phyloP scores from a whole-genome alignment of 1,140 invertebrate species.

The Nautilus pompilius region DNA sequence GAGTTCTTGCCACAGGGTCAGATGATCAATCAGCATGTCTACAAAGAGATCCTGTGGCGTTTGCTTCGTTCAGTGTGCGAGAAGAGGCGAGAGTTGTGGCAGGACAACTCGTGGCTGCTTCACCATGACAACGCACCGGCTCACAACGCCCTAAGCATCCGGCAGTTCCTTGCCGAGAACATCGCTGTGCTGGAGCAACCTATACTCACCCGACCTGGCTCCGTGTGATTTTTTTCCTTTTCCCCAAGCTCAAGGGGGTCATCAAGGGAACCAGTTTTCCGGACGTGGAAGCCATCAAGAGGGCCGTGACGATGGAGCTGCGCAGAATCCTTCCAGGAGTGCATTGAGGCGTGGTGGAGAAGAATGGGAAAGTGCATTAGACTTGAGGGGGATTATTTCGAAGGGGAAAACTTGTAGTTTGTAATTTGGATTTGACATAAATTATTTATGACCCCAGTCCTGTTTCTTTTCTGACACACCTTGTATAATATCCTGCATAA shows the following conservation, averaged over 20 bases:
- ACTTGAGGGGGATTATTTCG: neutral
- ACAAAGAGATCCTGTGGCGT: too few relatives aligned
- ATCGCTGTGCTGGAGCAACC: neutral
- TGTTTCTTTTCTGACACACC: too few relatives aligned
- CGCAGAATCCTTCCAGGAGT: neutral
- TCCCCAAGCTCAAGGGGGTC: neutral
- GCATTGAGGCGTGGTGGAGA: neutral
- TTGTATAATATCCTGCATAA: too few relatives aligned
- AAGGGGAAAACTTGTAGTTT: neutral
- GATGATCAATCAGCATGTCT: neutral
- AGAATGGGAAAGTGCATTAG: neutral
- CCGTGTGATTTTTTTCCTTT: neutral
- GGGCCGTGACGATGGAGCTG: neutral
- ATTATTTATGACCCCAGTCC: too few relatives aligned
- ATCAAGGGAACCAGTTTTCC: neutral
- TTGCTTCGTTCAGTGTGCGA: neutral
- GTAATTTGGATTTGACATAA: neutral
- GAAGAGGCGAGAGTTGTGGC: conserved; percentile 2
- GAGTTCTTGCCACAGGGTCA: neutral
- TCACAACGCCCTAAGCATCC: neutral
- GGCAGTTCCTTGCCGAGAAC: neutral
- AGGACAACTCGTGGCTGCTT: neutral
- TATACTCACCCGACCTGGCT: neutral
- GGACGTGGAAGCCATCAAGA: neutral
- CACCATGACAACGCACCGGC: neutral